phyloP scores from a whole-genome alignment of 2,888 invertebrate genomes.

The Drosophila pseudotakahashii region DNA sequence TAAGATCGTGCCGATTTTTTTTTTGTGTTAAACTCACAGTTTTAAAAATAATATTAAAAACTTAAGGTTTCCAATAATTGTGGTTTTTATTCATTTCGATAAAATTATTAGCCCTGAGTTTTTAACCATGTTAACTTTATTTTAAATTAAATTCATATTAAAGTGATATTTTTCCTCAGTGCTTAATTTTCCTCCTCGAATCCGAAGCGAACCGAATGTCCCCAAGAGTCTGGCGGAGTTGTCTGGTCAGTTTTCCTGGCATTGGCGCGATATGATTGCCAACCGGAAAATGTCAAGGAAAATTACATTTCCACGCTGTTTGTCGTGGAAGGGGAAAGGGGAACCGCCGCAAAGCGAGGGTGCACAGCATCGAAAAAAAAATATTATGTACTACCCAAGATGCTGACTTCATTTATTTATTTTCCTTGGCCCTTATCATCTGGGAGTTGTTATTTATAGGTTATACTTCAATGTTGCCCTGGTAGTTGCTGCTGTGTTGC shows the following conservation, averaged over 20 bases:
- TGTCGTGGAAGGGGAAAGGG: slow-evolving; percentile 33
- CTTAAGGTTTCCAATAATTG: no score
- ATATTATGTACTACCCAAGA: slow-evolving; percentile 73
- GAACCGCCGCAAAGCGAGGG: slow-evolving; percentile 23
- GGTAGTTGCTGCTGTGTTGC: slow-evolving; percentile 32
- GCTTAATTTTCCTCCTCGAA: slow-evolving; percentile 1
- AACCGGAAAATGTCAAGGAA: slow-evolving; percentile 77
- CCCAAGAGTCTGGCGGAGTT: slow-evolving; percentile 33
- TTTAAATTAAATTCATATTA: fast-evolving
- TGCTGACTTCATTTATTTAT: slow-evolving; percentile 69
- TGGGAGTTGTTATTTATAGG: slow-evolving; percentile 71
- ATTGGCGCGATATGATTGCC: slow-evolving; percentile 78
- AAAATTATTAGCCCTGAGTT: no score
- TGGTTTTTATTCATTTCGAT: no score
- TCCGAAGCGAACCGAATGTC: slow-evolving; percentile 17
- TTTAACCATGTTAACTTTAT: no score
- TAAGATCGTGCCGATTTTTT: no score
- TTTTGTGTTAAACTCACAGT: no score
- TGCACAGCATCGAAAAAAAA: slow-evolving; percentile 61
- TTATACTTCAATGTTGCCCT: slow-evolving; percentile 46
- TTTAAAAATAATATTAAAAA: no score
- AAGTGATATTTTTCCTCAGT: not conserved
- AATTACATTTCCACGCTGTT: slow-evolving; percentile 72
- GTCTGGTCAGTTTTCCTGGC: slow-evolving; percentile 61
- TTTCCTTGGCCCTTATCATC: slow-evolving; percentile 61